Base-by-base conservation (phyloP, 1,140 invertebrate genomes). In the Oreohelix idahoensis region DNA sequence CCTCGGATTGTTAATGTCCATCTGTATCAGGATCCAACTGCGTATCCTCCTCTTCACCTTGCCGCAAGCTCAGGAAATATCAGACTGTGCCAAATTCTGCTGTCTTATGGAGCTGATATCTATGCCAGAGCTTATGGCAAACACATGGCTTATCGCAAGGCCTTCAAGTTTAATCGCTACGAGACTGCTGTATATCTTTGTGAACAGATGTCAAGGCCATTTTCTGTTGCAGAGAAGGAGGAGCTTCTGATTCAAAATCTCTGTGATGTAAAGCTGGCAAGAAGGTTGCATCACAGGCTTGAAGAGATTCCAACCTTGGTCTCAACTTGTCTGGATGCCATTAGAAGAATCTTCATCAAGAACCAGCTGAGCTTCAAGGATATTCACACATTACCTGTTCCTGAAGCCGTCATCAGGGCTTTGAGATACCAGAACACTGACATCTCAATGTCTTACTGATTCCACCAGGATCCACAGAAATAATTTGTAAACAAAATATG, bases 1-100 rank as follows among this genome's bases (percentile, higher is more conserved):
- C 75, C 75, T 32, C 15, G 1, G 42, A 78, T 78, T 78, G 75
- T 78, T n/a, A 78, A 78, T 78, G 75, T 78, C 29, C 75, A 78
- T 32, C n/a, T 78, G 10, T 78, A 78, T 32, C 75, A 78, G 29
- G 75, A 78, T 39, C 75, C 75, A 15, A 58, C n/a, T 32, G 75
- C 75, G 1, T 78, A 78, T 29, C 75, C 75, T 35, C 75, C 75
- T 11, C 75, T 78, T 35, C 75, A 78, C 29, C 32, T 78, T 13
- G 75, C 75, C 32, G 75, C 75, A 29, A 78, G 75, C 26, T 53
- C 75, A 10, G 75, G 75, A 49, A 63, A 78, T 35, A 45, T 78
- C 29, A 51, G 10, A 23, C 49, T 78, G n/a, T 78, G 75, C 49
- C 45, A 63, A 39, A 29, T 35, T 53, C 45, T 78, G 23, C 29